Conservation (phyloP, 23 tunicate species). For the Diplosoma virens region DNA sequence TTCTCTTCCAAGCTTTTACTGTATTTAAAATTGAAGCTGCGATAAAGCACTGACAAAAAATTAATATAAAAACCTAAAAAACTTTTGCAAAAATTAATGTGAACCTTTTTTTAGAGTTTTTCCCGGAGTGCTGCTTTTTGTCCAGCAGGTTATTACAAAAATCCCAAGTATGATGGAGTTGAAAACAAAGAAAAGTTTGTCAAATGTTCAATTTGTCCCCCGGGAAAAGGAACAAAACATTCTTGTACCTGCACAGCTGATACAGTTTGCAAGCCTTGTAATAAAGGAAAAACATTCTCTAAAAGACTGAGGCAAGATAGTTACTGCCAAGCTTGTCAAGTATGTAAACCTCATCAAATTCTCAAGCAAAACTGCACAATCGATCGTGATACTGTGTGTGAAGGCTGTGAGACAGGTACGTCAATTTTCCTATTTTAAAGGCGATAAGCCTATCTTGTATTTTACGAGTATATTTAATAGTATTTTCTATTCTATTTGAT, state of each 20-base stretch:
- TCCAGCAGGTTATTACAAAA: slow-evolving; percentile 12
- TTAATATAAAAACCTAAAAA: too few relatives aligned
- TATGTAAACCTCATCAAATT: background rate
- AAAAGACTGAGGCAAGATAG: background rate
- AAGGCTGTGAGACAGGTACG: slow-evolving; percentile 18
- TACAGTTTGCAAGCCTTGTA: slow-evolving; percentile 24
- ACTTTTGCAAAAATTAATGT: too few relatives aligned
- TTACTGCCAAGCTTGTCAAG: background rate
- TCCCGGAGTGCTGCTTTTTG: background rate
- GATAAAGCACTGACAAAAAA: too few relatives aligned
- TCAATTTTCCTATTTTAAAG: background rate
- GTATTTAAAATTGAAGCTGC: too few relatives aligned
- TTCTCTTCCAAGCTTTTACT: too few relatives aligned
- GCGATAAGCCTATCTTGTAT: too few relatives aligned
- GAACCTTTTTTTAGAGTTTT: background rate
- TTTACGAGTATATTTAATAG: too few relatives aligned
- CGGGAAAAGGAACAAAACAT: slow-evolving; percentile 1
- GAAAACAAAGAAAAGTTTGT: background rate
- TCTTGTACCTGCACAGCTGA: background rate
- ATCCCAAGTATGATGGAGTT: background rate
- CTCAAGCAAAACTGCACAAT: background rate
- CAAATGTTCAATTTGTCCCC: slow-evolving; percentile 1
- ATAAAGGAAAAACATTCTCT: background rate
- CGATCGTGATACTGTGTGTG: slow-evolving; percentile 18
- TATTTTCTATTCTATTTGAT: too few relatives aligned